Base-by-base conservation (phyloP, 2,888 invertebrate species). In the Noctua janthe region DNA sequence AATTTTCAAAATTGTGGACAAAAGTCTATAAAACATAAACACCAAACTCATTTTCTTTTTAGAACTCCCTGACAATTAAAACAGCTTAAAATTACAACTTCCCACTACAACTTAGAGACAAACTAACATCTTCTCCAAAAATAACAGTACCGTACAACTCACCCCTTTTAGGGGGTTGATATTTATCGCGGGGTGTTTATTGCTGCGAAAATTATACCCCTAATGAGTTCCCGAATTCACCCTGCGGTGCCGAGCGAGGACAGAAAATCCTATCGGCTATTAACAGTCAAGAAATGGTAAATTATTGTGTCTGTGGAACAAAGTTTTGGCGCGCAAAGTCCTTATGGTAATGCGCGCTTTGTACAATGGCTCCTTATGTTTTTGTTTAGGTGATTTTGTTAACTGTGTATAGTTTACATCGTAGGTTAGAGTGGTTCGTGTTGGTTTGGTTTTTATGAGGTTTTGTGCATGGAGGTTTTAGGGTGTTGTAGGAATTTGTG, bases 191-290 rank as follows among this genome's bases (percentile, higher is more conserved):
- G 88, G 93, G 95, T 97, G 97, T 97, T 97, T 97, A 97, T 97
- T 96, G 95, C 96, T 94, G 93, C 92, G 96, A 96, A 96, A 97
- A 97, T 97, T 97, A 97, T 97, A 94, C 96, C 94, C 95, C 94
- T 97, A 97, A 97, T 97, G 97, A 97, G 96, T 96, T 96, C 95
- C 95, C 95, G 94, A 96, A 96, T 93, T 93, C 94, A 92, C 94
- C 93, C 90, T 89, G 87, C 85, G 87, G 89, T 86, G 80, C 54
- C 78, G 82, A 91, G 90, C 91, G 94, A 92, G 93, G 94, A 94
- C 94, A 95, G 96, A 96, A 96, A 96, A 97, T 96, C 97, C 96
- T 96, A 96, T 97, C 94, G 96, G 94, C 97, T 96, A 97, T 97
- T 97, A 97, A 94, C 95, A 95, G 96, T 94, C 95, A 94, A 95